Evolutionary conservation across 2,888 invertebrate genomes (phyloP), one percentile per base, ranked within the genome.

Genomic region (Pseudoips prasinana): DNA sequence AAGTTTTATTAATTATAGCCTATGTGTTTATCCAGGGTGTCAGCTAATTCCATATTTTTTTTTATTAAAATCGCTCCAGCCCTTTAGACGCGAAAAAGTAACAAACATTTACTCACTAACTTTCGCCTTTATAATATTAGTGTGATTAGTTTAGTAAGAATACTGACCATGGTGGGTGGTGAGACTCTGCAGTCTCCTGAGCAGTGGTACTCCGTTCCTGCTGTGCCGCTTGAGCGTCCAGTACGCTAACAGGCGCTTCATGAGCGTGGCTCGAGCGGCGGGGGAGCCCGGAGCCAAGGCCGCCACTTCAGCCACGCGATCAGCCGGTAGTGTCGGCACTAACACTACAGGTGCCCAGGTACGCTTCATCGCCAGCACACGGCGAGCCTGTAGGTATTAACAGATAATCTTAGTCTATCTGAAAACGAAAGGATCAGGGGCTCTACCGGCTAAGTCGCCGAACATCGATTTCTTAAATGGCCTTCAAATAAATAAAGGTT

Each of bases 181-280:
- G 14, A 73, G 48, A 27, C 75, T 75, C 55, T 76, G 76, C 47
- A 77, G 39, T 3, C 98, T 86, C 24, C 98, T 82, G 39, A 99
- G 79, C 39, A 99, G 88, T 0, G 99, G 99, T 5, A 98, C 98
- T 0, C 99, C 99, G 68, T 98, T 98, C 29, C 99, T 88, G 45
- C 95, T 95, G 69, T 98, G 97, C 1, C 99, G 87, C 77, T 99
- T 99, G 24, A 99, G 85, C 2, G 97, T 98, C 99, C 99, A 99
- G 71, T 98, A 99, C 0, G 97, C 96, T 33, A 98, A 93, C 7
- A 99, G 88, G 1, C 97, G 90, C 68, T 95, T 95, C 60, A 98
- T 93, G 59, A 99, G 94, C 55, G 95, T 94, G 10, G 95, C 94
- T 45, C 95, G 92, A 61, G 95, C 95, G 10, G 94, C 91, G 0